Base-by-base conservation (phyloP, 2,797 vertebrate genomes). In the Anguilla pacifica region DNA sequence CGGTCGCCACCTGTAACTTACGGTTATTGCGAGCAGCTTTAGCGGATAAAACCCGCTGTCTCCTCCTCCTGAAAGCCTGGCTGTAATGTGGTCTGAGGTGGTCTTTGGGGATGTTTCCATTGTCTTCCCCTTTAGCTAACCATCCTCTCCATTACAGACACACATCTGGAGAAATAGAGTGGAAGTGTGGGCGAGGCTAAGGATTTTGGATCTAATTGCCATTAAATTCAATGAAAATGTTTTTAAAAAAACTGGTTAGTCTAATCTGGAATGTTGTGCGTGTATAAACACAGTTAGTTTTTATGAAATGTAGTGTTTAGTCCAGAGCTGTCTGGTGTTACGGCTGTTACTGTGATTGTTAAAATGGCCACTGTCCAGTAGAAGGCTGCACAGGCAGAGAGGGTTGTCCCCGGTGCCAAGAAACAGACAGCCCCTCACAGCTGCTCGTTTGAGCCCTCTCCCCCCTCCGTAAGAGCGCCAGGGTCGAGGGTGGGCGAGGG, bases 21-120 rank as follows among this genome's bases (percentile, higher is more conserved):
- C 97, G 98, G 96, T 97, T 97, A 98, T 98, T 97, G 97, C 97
- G 97, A 98, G 97, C 98, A 97, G 98, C 99, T 99, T 98, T 97
- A 97, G 96, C 97, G 95, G 97, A 98, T 98, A 98, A 98, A 97
- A 95, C 93, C 95, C 28, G 25, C 25, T 64, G 22, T n/a, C 61
- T 4, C 22, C 7, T 64, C 25, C 61, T 64, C 61, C 10, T 31
- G 25, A 3, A 31, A 10, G 67, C 67, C n/a, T 9, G n/a, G 10
- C n/a, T 13, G n/a, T 35, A 28, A 72, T 11, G 67, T n/a, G n/a
- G 67, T 72, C 28, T 72, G 11, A 9, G 0, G 64, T 28, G 67
- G 67, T 31, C 67, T 72, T 28, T 28, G 67, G n/a, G 67, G 67
- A 28, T 72, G 67, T 72, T 31, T 28, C 25, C 67, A 72, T 28